Base-by-base conservation (phyloP, 2,888 invertebrate genomes). In the Limnephilus lunatus region DNA sequence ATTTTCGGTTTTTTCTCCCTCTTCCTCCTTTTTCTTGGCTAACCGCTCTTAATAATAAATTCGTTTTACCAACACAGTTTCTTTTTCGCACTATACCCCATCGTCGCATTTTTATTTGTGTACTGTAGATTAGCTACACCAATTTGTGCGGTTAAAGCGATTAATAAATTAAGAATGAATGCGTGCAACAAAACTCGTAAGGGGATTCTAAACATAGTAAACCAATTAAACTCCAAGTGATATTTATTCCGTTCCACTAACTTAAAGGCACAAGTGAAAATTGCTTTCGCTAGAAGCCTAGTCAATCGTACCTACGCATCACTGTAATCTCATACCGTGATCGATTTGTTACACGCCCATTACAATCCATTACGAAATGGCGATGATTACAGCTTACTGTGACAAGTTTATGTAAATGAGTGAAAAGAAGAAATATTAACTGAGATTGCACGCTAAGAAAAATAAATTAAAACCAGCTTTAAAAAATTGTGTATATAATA, bases 231-330 rank as follows among this genome's bases (percentile, higher is more conserved):
- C 44, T 39, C 32, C 9, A 44, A 39, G 85, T 85, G n/a, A 39
- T 91, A 92, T 91, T 93, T 93, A 92, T 92, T 92, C 91, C 92
- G 92, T 93, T 93, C 93, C 92, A 93, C 92, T 93, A 90, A 93
- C 92, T 91, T 92, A 93, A 92, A 92, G 91, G 90, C 90, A 91
- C 93, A 90, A 91, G 93, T 91, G 92, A 92, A 91, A 92, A 91
- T 93, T 88, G 93, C 92, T 93, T 93, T 93, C 93, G 91, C 93
- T 93, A 85, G 80, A 89, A 39, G 82, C 89, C 86, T 86, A 91
- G 53, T 83, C 53, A 53, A 44, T 44, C n/a, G 35, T 83, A 83
- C 32, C 83, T 14, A 19, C 83, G 35, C 82, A 68, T 68, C 68
- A 68, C 68, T n/a, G n/a, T 68, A 68, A 68, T 68, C 68, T 68